Evolutionary conservation across 2,888 invertebrate genomes (phyloP).

Genomic region (Brachylomia viminalis): DNA sequence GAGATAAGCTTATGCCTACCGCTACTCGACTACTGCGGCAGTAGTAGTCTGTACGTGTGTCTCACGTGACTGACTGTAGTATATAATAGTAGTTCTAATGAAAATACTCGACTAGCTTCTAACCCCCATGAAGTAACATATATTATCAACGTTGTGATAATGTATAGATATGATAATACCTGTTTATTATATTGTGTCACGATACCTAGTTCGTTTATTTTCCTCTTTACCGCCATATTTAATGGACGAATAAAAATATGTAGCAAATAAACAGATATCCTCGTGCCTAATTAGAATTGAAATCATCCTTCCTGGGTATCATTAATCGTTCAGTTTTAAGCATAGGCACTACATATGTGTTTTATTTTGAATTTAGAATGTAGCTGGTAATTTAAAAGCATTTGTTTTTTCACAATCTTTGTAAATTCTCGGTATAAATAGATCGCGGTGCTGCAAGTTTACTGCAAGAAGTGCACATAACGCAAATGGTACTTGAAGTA

Average conservation of each 20-base stretch:
- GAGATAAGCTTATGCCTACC: slow-evolving; percentile 12
- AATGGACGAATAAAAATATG: slow-evolving; percentile 21
- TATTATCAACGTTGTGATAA: slow-evolving; percentile 18
- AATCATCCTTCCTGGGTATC: not conserved
- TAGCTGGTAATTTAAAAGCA: not conserved
- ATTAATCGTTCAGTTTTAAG: not conserved
- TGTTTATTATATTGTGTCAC: slow-evolving; percentile 7
- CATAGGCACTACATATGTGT: not conserved
- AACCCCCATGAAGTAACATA: not conserved
- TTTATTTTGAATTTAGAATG: not conserved
- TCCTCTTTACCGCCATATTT: slow-evolving; percentile 5
- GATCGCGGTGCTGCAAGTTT: slow-evolving; percentile 1
- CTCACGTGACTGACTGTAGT: slow-evolving; percentile 38
- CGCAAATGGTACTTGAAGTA: slow-evolving; percentile 5
- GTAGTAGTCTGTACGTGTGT: not conserved
- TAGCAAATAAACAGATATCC: slow-evolving; percentile 7
- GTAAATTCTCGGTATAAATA: not conserved
- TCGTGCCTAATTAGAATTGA: slow-evolving; percentile 1
- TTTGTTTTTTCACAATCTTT: not conserved
- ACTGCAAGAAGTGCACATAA: not conserved
- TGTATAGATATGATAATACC: not conserved
- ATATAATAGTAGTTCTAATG: not conserved
- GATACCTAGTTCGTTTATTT: slow-evolving; percentile 25
- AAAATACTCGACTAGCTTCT: slow-evolving; percentile 2
- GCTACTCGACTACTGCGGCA: not conserved